A percentile compares a stretch with the other conserved stretches of the same genome.
Evolutionary conservation across 2,113 vertebrate species (phyloP).

Genomic region (Edolisoma coerulescens): DNA sequence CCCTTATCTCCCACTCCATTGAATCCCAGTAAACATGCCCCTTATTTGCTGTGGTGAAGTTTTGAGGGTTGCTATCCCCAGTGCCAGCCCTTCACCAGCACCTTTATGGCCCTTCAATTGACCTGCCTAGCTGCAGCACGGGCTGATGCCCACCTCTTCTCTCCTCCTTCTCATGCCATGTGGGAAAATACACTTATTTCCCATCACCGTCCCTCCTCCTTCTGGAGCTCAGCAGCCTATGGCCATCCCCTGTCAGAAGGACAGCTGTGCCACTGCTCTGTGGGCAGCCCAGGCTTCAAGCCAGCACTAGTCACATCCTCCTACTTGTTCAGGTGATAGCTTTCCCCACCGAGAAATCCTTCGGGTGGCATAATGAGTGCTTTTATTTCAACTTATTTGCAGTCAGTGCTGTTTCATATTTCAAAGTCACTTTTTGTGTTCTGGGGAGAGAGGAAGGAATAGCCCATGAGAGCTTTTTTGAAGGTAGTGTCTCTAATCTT

Average conservation of each 20-base stretch:
- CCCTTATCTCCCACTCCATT: too few relatives aligned
- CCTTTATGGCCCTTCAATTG: background rate
- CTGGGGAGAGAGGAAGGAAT: background rate
- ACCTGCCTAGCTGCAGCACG: background rate
- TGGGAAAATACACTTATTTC: background rate
- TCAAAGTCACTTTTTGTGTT: background rate
- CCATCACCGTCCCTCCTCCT: background rate
- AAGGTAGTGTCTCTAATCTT: background rate
- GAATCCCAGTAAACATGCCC: background rate
- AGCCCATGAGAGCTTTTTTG: background rate
- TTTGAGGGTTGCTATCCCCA: background rate
- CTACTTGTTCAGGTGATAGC: background rate
- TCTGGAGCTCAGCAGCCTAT: background rate
- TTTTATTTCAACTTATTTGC: background rate
- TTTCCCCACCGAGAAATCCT: background rate
- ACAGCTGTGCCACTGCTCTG: background rate
- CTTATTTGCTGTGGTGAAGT: background rate
- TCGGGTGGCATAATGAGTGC: background rate
- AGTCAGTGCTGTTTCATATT: background rate
- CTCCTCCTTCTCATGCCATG: background rate
- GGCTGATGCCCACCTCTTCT: background rate
- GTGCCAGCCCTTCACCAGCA: background rate
- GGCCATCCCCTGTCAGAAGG: background rate
- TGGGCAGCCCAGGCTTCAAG: accelerated
- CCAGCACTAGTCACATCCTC: background rate